Evolutionary conservation across 2,113 vertebrate species (phyloP), one percentile per base, ranked within the genome.

Genomic region (Carassius gibelio): DNA sequence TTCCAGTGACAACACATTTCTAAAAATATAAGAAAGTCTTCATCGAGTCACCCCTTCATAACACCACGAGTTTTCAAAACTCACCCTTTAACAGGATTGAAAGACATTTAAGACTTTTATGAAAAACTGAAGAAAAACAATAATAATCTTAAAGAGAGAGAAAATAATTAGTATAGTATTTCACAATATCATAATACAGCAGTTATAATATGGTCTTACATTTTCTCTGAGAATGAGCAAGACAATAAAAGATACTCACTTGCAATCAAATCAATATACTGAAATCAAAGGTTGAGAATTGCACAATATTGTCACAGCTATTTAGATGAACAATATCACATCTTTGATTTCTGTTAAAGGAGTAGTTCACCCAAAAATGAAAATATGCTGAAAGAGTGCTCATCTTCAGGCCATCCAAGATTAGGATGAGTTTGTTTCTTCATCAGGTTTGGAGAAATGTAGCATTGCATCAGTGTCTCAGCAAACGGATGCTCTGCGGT

Each of bases 41-140:
- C 77, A 62, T 61, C 77, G 2, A 17, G 55, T 80, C 30, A 48
- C 10, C 5, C 21, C 19, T 52, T 21, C 30, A 8, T 23, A 50
- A 64, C 26, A 50, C 3, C 9, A 61, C 3, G 23, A 62, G 57
- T 80, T 45, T 80, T 68, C 34, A 66, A 26, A 75, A 81, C 42
- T 36, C 4, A 19, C 62, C 81, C 10, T 77, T 50, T 50, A 50
- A 50, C 11, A 50, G 3, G 48, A 50, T 87, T 17, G 19, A 69
- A n/a, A 64, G 84, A 84, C 55, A 72, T 30, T 81, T 86, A 87
- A 92, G 91, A 92, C 90, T 92, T 88, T 38, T 85, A 90, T 82
- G 76, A 82, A 85, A 89, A 90, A 88, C 87, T 69, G 86, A 36
- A 83, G 68, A 88, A 14, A 69, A 64, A 30, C 30, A 30, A 30